Evolutionary conservation across 1,140 invertebrate genomes (phyloP).

Genomic region (Danaus plexippus): DNA sequence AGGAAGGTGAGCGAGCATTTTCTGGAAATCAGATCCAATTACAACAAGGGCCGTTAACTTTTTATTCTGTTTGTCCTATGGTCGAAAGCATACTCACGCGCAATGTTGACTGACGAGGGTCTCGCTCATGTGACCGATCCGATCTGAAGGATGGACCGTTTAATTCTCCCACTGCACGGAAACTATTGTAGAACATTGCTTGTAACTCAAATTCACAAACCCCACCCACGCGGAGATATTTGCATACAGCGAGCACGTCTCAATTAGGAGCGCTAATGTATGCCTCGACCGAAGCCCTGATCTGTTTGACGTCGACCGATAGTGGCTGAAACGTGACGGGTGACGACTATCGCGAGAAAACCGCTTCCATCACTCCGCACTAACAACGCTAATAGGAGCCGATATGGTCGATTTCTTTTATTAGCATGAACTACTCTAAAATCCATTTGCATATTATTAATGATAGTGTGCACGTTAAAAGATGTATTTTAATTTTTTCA

Average conservation of each 20-base stretch:
- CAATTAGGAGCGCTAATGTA: conserved; percentile 72
- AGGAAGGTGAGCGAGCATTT: conserved; percentile 68
- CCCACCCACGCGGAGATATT: conserved; percentile 67
- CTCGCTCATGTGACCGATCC: conserved; percentile 31
- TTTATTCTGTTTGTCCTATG: conserved; percentile 66
- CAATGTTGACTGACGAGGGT: conserved; percentile 53
- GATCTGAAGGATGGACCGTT: conserved; percentile 31
- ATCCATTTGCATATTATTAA: conserved; percentile 34
- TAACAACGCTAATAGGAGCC: conserved; percentile 62
- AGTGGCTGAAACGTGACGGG: conserved; percentile 65
- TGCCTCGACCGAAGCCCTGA: conserved; percentile 62
- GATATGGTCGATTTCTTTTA: conserved; percentile 48
- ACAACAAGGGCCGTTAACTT: conserved; percentile 65
- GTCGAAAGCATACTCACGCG: conserved; percentile 46
- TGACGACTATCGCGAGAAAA: conserved; percentile 63
- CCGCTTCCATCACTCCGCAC: conserved; percentile 51
- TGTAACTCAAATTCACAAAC: conserved; percentile 42
- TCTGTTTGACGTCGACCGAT: conserved; percentile 66
- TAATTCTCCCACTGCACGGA: conserved; percentile 32
- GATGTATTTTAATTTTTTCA: conserved; percentile 37
- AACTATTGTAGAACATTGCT: conserved; percentile 41
- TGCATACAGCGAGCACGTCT: conserved; percentile 69
- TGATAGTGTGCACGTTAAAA: conserved; percentile 17
- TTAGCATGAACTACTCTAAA: conserved; percentile 29
- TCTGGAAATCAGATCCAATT: conserved; percentile 72